Evolutionary conservation across 2,888 invertebrate genomes (phyloP), one percentile per base, ranked within the genome.

Genomic region (Geophilus truncorum): DNA sequence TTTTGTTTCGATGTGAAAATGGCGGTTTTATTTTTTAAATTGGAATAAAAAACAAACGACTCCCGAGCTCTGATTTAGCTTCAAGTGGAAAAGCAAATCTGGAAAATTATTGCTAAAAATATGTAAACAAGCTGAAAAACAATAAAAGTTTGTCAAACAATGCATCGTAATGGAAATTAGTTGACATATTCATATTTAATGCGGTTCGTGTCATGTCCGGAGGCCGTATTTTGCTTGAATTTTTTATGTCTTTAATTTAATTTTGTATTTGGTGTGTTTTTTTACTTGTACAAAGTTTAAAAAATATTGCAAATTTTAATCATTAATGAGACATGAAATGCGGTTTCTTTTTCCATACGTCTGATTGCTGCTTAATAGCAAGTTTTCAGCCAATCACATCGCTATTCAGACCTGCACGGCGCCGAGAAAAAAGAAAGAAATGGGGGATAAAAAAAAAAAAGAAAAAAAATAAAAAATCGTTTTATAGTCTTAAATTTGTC

Each of bases 161-260:
- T 70, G 25, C 70, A 23, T 21, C 57, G 57, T 23, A 70, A 70
- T 70, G 28, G 70, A 70, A 70, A 70, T 70, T 70, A 70, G 70
- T 70, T 70, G 70, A 70, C 70, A 70, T 70, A 70, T 70, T 23
- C 15, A 70, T 70, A 28, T 28, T 70, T 70, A 70, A 70, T 70
- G 70, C 5, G 15, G 70, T 70, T 70, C 70, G 70, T 70, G 70
- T 70, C 70, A 70, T 25, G 28, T 25, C 70, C 25, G 2, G 70
- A 70, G 15, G 70, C 70, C 28, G 25, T 70, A 70, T 70, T 70
- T 70, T 70, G 70, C 28, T 10, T 70, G 70, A 70, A 70, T 70
- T 70, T 70, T 70, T 70, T 70, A 70, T 70, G 70, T 12, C n/a
- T 70, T 70, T 70, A 70, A 70, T 70, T 70, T 70, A 70, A 70